phyloP scores from a whole-genome alignment of 2,113 vertebrate genomes.

The Eublepharis macularius region DNA sequence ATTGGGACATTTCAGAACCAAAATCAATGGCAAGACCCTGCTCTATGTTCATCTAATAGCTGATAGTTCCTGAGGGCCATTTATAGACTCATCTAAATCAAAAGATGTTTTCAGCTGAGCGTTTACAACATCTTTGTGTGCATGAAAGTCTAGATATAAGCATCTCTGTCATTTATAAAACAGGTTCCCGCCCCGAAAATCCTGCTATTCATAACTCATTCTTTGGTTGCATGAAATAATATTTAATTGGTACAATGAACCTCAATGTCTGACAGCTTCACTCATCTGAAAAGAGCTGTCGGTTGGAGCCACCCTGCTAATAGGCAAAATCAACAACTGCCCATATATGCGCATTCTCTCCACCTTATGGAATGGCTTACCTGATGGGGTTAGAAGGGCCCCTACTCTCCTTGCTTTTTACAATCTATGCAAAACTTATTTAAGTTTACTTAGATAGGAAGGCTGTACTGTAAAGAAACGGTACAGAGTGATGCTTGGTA shows the following conservation, averaged over 20 bases:
- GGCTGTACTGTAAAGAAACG: too few relatives aligned
- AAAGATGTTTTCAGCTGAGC: slow-evolving; percentile 27
- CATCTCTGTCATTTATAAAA: slow-evolving; percentile 34
- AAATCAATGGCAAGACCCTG: background rate
- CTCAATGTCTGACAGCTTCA: slow-evolving; percentile 22
- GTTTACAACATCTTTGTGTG: background rate
- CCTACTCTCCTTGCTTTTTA: too few relatives aligned
- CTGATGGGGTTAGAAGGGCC: too few relatives aligned
- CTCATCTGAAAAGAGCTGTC: too few relatives aligned
- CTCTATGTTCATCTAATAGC: background rate
- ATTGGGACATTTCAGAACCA: background rate
- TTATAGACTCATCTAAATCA: too few relatives aligned
- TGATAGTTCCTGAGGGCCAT: background rate
- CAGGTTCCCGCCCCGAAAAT: background rate
- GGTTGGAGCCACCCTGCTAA: too few relatives aligned
- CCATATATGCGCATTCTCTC: too few relatives aligned
- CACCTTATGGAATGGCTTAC: too few relatives aligned
- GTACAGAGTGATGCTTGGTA: too few relatives aligned
- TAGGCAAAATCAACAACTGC: too few relatives aligned
- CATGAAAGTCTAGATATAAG: slow-evolving; percentile 22
- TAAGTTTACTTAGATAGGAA: too few relatives aligned
- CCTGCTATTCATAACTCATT: background rate
- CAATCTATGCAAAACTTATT: too few relatives aligned
- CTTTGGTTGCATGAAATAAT: background rate
- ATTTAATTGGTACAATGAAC: slow-evolving; percentile 39